phyloP scores from a whole-genome alignment of 2,797 vertebrate species.

The Trachops cirrhosus region DNA sequence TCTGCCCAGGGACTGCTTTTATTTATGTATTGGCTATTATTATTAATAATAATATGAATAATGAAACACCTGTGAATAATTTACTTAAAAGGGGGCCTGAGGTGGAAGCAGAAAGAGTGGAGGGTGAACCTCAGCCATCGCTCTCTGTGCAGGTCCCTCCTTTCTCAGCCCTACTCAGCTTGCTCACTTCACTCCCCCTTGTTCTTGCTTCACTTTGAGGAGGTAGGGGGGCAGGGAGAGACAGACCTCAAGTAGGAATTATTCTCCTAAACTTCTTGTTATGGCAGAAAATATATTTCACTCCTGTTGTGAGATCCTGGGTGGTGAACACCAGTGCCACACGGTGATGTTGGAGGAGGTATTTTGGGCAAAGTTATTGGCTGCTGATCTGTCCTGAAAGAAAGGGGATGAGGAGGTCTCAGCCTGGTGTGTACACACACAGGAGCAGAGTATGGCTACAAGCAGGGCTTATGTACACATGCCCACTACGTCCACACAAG shows the following conservation, averaged over 20 bases:
- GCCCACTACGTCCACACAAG: neutral
- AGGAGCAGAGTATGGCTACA: neutral
- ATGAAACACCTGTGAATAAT: slow-evolving; percentile 53
- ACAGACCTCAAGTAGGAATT: neutral
- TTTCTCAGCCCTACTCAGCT: neutral
- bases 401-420: neutral
- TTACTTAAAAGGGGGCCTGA: neutral
- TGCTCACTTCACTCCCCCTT: neutral
- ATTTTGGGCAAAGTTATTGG: slow-evolving; percentile 41
- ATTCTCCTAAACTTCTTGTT: slow-evolving; percentile 31
- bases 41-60: slow-evolving; percentile 63
- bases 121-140: neutral
- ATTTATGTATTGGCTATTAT: slow-evolving; percentile 58
- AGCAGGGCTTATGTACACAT: neutral
- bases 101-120: neutral
- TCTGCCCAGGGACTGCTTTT: slow-evolving; percentile 19
- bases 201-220: neutral
- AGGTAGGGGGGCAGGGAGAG: neutral
- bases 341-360: neutral
- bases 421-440: neutral
- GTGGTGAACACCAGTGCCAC: neutral
- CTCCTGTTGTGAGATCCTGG: neutral
- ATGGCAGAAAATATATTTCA: slow-evolving; percentile 1
- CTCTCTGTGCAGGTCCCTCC: neutral
- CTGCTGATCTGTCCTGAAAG: neutral